Conservation (phyloP, 2,888 invertebrate genomes). For the Drosophila peninsularis region DNA sequence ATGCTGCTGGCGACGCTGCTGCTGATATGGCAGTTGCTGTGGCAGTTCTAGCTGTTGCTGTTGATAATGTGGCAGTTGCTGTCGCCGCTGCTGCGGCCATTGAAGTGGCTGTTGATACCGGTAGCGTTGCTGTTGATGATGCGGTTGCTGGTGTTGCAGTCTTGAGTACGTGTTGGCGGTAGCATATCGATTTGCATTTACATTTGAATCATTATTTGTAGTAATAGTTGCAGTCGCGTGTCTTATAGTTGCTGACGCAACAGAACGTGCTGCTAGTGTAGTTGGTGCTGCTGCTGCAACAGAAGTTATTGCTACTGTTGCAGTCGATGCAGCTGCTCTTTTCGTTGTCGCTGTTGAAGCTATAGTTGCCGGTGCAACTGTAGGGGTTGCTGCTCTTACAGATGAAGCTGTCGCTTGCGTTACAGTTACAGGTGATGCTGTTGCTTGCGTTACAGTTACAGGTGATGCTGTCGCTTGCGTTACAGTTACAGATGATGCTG, state of each 20-base stretch:
- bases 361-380: no score
- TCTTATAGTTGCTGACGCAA: neutral
- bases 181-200: constrained; percentile 2
- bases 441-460: neutral
- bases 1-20: neutral
- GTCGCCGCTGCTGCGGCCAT: neutral
- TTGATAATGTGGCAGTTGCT: neutral
- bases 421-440: neutral
- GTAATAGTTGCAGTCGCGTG: constrained; percentile 15
- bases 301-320: neutral
- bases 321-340: neutral
- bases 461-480: neutral
- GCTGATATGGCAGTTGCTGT: constrained; percentile 1
- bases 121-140: neutral
- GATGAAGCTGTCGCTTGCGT: neutral
- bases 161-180: constrained; percentile 3
- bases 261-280: neutral
- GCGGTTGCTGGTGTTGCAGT: neutral
- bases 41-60: neutral
- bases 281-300: neutral
- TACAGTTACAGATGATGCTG: neutral
- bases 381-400: neutral
- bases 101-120: no score
- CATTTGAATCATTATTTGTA: neutral
- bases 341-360: neutral